Percentiles rank a stretch among this genome's conserved stretches.
These are phyloP conservation scores for Lathamus discolor DNA, from an alignment of 2,113 vertebrate genomes.

Conservation along the genomic window DNA sequence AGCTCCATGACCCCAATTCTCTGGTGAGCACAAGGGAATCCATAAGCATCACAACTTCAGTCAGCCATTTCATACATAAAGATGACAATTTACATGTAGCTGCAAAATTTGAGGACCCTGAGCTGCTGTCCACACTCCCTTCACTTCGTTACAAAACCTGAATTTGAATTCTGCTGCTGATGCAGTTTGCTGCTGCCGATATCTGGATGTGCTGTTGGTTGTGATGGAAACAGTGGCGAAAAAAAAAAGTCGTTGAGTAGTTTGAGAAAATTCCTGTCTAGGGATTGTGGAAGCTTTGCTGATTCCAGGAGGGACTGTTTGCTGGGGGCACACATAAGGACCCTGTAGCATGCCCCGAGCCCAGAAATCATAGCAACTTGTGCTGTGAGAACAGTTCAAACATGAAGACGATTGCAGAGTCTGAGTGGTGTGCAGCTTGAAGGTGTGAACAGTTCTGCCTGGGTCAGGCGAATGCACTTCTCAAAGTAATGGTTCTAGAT, in stretches of 20 bases:
- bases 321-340: not conserved
- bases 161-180: not conserved
- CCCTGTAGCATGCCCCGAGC: not conserved
- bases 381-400: not conserved
- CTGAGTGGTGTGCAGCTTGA: not conserved
- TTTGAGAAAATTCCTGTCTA: not conserved
- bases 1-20: accelerated
- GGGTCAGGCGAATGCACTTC: not conserved
- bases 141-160: not conserved
- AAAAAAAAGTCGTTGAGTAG: not conserved
- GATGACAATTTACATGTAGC: not conserved
- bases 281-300: not conserved
- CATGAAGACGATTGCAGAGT: not conserved
- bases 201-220: not conserved
- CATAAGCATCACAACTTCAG: not conserved
- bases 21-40: not conserved
- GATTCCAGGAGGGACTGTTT: not conserved
- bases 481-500: not conserved
- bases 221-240: not conserved
- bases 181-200: not conserved
- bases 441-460: not conserved
- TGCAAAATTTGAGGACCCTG: not conserved
- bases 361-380: not conserved
- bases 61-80: not conserved
- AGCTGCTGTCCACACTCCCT: not conserved